These are phyloP conservation scores for Drosophila ercepeae DNA, from an alignment of 1,140 invertebrate genomes.

Conservation along the genomic window DNA sequence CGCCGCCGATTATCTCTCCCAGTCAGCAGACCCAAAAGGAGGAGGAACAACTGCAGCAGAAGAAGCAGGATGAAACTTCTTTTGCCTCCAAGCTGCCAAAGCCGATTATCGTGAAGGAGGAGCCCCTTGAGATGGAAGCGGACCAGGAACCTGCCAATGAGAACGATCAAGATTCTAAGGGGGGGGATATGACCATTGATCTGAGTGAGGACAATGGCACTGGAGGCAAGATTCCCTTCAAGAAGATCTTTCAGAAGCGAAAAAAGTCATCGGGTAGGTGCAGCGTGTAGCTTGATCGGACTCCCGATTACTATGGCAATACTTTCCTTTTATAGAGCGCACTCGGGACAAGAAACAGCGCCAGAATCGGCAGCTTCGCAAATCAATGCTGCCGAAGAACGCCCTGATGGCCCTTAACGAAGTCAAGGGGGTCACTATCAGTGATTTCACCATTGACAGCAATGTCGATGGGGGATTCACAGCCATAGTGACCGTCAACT, in stretches of 20 bases:
- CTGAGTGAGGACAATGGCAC: conserved; percentile 26
- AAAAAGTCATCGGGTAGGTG: conserved; percentile 80
- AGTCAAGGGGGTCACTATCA: conserved; percentile 85
- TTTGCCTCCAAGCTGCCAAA: background rate
- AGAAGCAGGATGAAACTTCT: background rate
- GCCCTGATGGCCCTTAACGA: conserved; percentile 94
- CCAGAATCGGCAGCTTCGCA: conserved; percentile 88
- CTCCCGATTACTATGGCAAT: background rate
- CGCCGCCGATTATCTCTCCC: background rate
- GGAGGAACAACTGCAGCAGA: background rate
- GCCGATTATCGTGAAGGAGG: conserved; percentile 47
- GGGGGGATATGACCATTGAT: conserved; percentile 6
- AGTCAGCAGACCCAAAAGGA: too few relatives aligned
- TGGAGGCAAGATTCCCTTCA: conserved; percentile 73
- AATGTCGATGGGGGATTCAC: conserved; percentile 74
- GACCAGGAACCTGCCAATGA: background rate
- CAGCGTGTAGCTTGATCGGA: background rate
- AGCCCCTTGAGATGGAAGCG: background rate
- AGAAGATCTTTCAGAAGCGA: conserved; percentile 78
- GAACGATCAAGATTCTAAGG: background rate
- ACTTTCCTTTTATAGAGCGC: conserved; percentile 44
- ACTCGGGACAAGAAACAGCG: conserved; percentile 86
- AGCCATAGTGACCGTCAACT: conserved; percentile 76
- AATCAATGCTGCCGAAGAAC: conserved; percentile 91
- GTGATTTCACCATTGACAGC: conserved; percentile 76